phyloP scores from a whole-genome alignment of 2,113 vertebrate species.

The Hirundichthys speculiger region DNA sequence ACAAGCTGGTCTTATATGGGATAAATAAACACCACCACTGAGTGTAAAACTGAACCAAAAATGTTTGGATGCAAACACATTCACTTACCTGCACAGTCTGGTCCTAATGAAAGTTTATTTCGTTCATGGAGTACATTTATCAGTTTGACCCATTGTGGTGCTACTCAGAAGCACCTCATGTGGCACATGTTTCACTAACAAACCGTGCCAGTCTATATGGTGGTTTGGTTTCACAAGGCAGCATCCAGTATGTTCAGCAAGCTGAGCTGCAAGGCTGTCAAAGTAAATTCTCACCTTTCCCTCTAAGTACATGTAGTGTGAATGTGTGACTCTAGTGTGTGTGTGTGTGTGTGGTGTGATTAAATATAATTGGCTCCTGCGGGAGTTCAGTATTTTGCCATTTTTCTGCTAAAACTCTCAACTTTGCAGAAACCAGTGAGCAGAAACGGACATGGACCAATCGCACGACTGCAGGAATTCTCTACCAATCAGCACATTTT shows the following conservation, averaged over 20 bases:
- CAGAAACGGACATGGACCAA: conserved; percentile 11
- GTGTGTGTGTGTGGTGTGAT: conserved; percentile 22
- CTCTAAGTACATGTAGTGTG: conserved; percentile 29
- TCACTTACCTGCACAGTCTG: too few relatives aligned
- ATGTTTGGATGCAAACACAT: too few relatives aligned
- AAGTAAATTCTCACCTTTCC: neutral
- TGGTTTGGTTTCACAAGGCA: too few relatives aligned
- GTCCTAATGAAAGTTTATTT: too few relatives aligned
- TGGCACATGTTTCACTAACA: neutral
- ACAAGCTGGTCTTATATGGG: too few relatives aligned
- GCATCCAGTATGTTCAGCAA: neutral
- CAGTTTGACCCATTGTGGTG: neutral
- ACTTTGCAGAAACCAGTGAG: conserved; percentile 24
- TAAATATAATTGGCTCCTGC: conserved; percentile 50
- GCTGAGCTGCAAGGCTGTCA: conserved; percentile 11
- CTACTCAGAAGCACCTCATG: neutral
- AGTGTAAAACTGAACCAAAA: too few relatives aligned
- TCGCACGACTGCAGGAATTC: conserved; percentile 1
- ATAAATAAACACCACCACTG: too few relatives aligned
- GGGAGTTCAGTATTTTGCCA: conserved; percentile 21
- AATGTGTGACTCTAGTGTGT: conserved; percentile 1
- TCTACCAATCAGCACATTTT: conserved; percentile 37
- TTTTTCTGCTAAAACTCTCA: conserved; percentile 19
- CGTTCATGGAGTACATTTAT: too few relatives aligned
- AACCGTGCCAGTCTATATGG: neutral